Percentiles rank a stretch among this genome's conserved stretches.
phyloP scores from a whole-genome alignment of 2,888 invertebrate genomes.

The Lissonota sp. region DNA sequence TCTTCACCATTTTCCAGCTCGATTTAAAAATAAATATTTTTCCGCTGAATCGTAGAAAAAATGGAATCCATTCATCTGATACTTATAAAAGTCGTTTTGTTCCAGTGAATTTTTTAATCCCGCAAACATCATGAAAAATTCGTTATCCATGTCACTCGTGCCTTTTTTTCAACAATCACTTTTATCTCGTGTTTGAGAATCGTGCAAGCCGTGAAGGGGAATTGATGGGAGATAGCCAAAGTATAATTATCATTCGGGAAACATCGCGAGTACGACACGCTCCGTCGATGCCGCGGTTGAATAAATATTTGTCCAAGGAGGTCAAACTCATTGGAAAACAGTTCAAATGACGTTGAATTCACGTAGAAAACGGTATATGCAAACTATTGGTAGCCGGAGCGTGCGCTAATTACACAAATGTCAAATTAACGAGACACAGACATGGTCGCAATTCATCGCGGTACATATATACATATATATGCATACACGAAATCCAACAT shows the following conservation, averaged over 20 bases:
- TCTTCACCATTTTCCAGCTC: background rate
- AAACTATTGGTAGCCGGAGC: slow-evolving; percentile 57
- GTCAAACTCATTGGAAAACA: slow-evolving; percentile 29
- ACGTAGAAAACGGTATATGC: slow-evolving; percentile 53
- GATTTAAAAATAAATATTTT: no score
- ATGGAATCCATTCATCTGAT: no score
- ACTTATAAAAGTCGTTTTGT: no score
- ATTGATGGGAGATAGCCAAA: background rate
- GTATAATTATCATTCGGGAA: slow-evolving; percentile 55
- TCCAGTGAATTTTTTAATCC: no score
- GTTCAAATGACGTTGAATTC: slow-evolving; percentile 49
- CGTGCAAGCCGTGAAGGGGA: background rate
- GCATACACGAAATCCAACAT: slow-evolving; percentile 5
- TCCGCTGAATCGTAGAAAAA: no score
- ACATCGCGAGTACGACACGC: slow-evolving; percentile 22
- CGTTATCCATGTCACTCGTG: no score
- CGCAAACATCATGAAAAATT: no score
- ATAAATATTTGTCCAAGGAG: slow-evolving; percentile 59
- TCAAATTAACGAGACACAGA: slow-evolving; percentile 65
- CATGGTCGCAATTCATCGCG: slow-evolving; percentile 57
- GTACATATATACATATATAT: background rate
- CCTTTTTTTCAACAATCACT: no score
- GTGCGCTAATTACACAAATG: slow-evolving; percentile 63
- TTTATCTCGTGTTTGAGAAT: no score
- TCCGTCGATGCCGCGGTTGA: slow-evolving; percentile 47